phyloP scores from a whole-genome alignment of 2,113 vertebrate genomes.

The Odocoileus hemionus region DNA sequence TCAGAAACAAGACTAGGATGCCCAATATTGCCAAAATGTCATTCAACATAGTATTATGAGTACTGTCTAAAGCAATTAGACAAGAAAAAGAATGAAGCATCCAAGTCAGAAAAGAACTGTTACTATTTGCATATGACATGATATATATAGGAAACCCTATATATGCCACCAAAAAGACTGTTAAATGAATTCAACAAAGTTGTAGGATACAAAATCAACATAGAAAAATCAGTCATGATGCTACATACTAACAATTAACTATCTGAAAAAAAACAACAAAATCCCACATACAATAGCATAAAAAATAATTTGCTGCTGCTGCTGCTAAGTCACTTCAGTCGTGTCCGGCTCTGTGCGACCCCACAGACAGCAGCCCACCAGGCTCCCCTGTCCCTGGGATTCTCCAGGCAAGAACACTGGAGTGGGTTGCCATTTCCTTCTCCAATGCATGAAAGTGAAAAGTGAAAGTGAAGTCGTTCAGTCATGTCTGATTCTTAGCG shows the following conservation, averaged over 20 bases:
- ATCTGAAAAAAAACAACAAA: not conserved
- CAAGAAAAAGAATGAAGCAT: not conserved
- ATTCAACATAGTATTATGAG: not conserved
- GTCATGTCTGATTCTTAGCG: not conserved
- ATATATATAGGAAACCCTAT: not conserved
- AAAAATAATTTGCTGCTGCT: not conserved
- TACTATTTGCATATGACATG: not conserved
- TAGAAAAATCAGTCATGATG: not conserved
- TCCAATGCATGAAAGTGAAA: not conserved
- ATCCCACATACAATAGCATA: not conserved
- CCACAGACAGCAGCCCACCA: not conserved
- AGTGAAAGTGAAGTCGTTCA: not conserved
- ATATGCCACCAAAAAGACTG: not conserved
- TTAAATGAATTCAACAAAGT: not conserved
- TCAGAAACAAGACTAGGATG: not conserved
- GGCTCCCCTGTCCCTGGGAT: rapidly evolving
- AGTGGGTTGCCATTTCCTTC: not conserved
- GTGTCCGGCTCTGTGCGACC: rapidly evolving
- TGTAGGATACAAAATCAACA: not conserved
- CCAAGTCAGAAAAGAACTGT: not conserved
- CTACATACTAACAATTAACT: not conserved
- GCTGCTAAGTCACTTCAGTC: not conserved
- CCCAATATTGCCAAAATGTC: not conserved
- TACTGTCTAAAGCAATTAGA: not conserved
- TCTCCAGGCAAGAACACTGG: not conserved